A percentile compares a stretch with the other conserved stretches of the same genome.
phyloP scores from a whole-genome alignment of 1,140 invertebrate genomes.

The Drosophila pruinosa region DNA sequence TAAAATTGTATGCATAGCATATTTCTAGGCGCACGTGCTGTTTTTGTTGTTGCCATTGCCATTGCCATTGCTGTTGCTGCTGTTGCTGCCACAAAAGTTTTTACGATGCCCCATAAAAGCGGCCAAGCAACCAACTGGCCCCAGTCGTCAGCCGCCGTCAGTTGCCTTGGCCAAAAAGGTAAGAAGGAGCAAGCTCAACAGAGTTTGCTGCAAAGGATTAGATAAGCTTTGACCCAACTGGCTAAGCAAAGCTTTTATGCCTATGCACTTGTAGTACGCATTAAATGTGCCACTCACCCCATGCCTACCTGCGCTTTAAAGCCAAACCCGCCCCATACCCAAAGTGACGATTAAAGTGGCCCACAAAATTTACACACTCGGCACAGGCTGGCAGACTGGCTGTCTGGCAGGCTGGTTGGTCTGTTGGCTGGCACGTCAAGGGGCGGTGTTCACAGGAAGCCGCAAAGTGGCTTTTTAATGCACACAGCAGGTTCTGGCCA shows the following conservation, averaged over 20 bases:
- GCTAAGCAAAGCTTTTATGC: slow-evolving; percentile 51
- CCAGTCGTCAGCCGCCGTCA: not conserved
- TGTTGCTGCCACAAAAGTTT: slow-evolving; percentile 68
- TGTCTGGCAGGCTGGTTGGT: not conserved
- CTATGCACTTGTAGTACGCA: slow-evolving; percentile 67
- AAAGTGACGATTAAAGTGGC: slow-evolving; percentile 60
- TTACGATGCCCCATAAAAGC: slow-evolving; percentile 72
- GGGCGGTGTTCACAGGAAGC: slow-evolving; percentile 74
- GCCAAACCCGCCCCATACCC: not conserved
- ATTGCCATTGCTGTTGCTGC: slow-evolving; percentile 15
- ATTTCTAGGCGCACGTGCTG: slow-evolving; percentile 71
- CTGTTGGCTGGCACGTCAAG: slow-evolving; percentile 40
- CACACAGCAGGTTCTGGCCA: slow-evolving; percentile 59
- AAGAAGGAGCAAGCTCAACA: slow-evolving; percentile 42
- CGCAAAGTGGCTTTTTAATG: slow-evolving; percentile 79
- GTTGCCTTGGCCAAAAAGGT: slow-evolving; percentile 26
- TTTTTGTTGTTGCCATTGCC: slow-evolving; percentile 9
- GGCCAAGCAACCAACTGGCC: slow-evolving; percentile 43
- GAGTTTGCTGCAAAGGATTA: slow-evolving; percentile 71
- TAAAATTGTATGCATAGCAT: slow-evolving; percentile 49
- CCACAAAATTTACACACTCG: slow-evolving; percentile 64
- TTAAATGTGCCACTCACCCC: not conserved
- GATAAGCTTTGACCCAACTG: slow-evolving; percentile 48
- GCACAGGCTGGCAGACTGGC: not conserved
- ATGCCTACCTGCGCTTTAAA: slow-evolving; percentile 27